Evolutionary conservation across 2,888 invertebrate species (phyloP), one percentile per base, ranked within the genome.

Genomic region (Aproaerema taeniolella): DNA sequence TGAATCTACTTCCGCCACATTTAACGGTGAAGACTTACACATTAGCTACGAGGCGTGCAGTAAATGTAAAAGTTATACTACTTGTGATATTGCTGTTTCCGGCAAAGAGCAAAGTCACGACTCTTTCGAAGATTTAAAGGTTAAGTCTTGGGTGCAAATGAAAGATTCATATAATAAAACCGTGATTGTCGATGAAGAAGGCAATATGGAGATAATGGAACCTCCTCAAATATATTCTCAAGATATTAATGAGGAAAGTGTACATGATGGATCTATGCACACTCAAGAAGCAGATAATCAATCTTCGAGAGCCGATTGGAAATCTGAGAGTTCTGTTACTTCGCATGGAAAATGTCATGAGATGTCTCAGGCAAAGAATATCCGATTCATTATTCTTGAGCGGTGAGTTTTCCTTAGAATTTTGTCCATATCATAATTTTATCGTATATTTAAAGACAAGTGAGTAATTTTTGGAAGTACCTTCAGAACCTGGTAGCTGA

Each of bases 101-200:
- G n/a, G n/a, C 63, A 55, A 50, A 31, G 26, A 65, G n/a, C n/a
- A n/a, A n/a, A n/a, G n/a, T n/a, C n/a, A n/a, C n/a, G n/a, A n/a
- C n/a, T n/a, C n/a, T n/a, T n/a, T n/a, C n/a, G n/a, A n/a, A n/a
- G n/a, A n/a, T n/a, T n/a, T n/a, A n/a, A n/a, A n/a, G n/a, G n/a
- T n/a, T n/a, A n/a, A n/a, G n/a, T n/a, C 50, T 38, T 86, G 82
- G 85, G 46, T 82, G n/a, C 65, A 51, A 44, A 64, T 83, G 66
- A 72, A 61, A 42, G 85, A 86, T 57, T 82, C 83, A 0, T 79
- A 73, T 52, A 52, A 55, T 15, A 78, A 77, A 45, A 64, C 58
- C 31, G 51, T 86, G 20, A 29, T 56, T 8, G 73, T 85, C 0
- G 68, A 78, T 38, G 63, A 73, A 38, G 85, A 83, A 50, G 85